Conservation (phyloP, 2,797 vertebrate genomes). For the Ceryle rudis region DNA sequence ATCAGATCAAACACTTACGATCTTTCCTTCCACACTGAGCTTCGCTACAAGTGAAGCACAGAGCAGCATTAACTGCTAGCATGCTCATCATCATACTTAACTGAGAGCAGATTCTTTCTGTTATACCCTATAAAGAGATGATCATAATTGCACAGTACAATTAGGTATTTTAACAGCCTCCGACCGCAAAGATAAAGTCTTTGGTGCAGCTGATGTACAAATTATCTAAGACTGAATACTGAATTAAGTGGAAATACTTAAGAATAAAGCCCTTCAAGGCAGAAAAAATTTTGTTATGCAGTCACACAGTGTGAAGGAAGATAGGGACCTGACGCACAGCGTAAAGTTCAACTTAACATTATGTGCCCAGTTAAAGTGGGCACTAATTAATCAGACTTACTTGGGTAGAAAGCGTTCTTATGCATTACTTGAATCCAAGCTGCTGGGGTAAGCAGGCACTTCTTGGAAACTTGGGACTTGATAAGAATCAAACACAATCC, state of each 20-base stretch:
- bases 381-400: neutral
- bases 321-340: neutral
- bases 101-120: neutral
- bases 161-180: neutral
- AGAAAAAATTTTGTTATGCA: neutral
- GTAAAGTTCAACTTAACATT: neutral
- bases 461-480: fast-evolving
- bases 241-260: neutral
- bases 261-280: neutral
- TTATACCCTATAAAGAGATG: neutral
- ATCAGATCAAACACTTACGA: neutral
- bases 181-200: neutral
- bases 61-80: neutral
- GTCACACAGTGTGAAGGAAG: neutral
- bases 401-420: neutral
- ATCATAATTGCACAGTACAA: neutral
- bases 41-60: neutral
- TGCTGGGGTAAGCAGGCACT: neutral
- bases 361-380: neutral
- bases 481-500: neutral
- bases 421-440: neutral
- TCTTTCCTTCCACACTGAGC: neutral
- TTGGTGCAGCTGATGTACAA: neutral
- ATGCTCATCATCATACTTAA: neutral
- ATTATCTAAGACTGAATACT: neutral